Evolutionary conservation across 2,888 invertebrate genomes (phyloP), one percentile per base, ranked within the genome.

Genomic region (Cheilosia variabilis): DNA sequence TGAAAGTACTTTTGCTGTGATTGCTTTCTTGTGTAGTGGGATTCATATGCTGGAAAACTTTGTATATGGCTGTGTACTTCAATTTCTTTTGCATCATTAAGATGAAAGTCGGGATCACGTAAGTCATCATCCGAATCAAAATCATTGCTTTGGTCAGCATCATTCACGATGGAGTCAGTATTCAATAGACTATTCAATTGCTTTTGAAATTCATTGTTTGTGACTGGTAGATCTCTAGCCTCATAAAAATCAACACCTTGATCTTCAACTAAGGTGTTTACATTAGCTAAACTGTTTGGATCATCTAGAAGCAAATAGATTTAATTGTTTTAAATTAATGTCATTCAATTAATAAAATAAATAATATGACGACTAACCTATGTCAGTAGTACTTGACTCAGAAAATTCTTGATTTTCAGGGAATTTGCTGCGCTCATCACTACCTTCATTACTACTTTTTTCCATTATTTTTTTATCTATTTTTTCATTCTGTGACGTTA

Each of bases 1-100:
- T 58, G 53, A 17, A 82, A 47, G 24, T 65, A 77, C 45, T 66
- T 82, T 34, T 62, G 47, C 37, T 57, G 24, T 57, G 76, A 43
- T 17, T 65, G 31, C 31, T 31, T 31, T 31, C 31, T 31, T 1
- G 55, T 55, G 34, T 34, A 55, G 31, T 55, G 53, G 27, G 9
- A 53, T 53, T 31, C 31, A 53, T 53, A 53, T 53, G 17, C 19
- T 9, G 17, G 17, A 9, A 47, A n/a, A 47, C 31, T 27, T 53
- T 53, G 27, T 53, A 53, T 53, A 53, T 53, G 53, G 15, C 53
- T 53, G 27, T 31, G 53, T 31, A 53, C n/a, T 53, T 53, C 53
- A 31, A 31, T 53, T 53, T 31, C 53, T 17, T 53, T 53, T n/a
- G 53, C 24, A 68, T 47, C 24, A 22, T 52, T 65, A 4, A 37